Base-by-base conservation (phyloP, 2,888 invertebrate genomes). In the Hypomecis atomaria region DNA sequence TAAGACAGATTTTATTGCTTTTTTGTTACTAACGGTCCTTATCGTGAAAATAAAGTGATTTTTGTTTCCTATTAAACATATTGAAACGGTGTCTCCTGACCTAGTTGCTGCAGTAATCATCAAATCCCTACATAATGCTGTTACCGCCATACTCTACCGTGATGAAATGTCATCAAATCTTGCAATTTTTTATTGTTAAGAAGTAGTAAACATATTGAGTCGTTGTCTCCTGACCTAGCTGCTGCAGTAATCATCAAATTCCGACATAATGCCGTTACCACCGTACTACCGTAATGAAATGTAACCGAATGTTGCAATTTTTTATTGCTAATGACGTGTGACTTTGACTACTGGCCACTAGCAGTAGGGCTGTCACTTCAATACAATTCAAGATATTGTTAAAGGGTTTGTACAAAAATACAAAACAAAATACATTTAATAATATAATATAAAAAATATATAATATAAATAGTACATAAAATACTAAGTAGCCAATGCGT, bases 181-280 rank as follows among this genome's bases (percentile, higher is more conserved):
- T 65, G 65, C 60, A 65, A 65, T 60, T 65, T 65, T 63, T 65
- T 62, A 58, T 50, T 59, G 67, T 54, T 60, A 68, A 68, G n/a
- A n/a, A n/a, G n/a, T n/a, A 47, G 42, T 34, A 36, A 44, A 34
- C 4, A 34, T 54, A 43, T 0, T 33, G 23, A 33, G 13, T 23
- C 34, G 36, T 48, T 13, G 38, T 13, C 54, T 63, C 54, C 49
- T 13, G 13, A 49, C 10, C 52, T 37, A 47, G 3, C 0, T n/a
- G 23, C 13, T 54, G 36, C 34, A 60, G 44, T 56, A 59, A 64
- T 57, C 56, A 65, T 59, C 57, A 52, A 60, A 60, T 65, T 65
- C 65, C 59, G 38, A 40, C 50, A 58, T 50, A 56, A 48, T 37
- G 57, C 62, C 47, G 62, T 65, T 64, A 69, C 57, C 38, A 8